Evolutionary conservation across 2,888 invertebrate genomes (phyloP).

Genomic region (Tenodera sinensis): DNA sequence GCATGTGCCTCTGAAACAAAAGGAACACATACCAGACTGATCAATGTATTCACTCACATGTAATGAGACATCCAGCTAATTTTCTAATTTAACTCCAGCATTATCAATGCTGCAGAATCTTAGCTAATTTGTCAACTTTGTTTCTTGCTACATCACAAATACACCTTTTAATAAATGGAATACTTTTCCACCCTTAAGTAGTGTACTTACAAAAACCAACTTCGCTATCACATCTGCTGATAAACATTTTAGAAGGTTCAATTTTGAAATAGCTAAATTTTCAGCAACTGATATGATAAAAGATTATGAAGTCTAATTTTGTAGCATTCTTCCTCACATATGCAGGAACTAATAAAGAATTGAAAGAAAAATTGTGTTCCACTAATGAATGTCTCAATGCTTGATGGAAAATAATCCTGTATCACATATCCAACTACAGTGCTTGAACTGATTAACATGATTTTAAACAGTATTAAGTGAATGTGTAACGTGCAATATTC

Average conservation of each 20-base stretch:
- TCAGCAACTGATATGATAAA: no score
- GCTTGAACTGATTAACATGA: not conserved
- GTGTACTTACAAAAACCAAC: no score
- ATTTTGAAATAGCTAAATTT: no score
- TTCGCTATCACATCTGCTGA: no score
- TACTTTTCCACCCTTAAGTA: no score
- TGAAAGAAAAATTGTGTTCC: not conserved
- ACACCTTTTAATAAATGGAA: not conserved
- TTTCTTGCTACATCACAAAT: conserved; percentile 23
- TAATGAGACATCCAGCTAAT: not conserved
- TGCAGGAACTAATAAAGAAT: not conserved
- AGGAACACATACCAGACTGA: conserved; percentile 53
- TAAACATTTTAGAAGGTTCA: no score
- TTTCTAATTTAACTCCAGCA: not conserved
- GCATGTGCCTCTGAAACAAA: conserved; percentile 84
- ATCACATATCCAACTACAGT: conserved; percentile 1
- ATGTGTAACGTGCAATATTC: no score
- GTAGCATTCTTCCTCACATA: not conserved
- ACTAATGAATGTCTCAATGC: not conserved
- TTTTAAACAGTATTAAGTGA: no score
- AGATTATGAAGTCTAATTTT: not conserved
- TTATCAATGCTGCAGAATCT: no score
- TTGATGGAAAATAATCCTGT: not conserved
- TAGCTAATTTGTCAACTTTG: no score
- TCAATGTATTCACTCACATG: conserved; percentile 37